phyloP scores from a whole-genome alignment of 2,888 invertebrate genomes.

The Tenodera sinensis region DNA sequence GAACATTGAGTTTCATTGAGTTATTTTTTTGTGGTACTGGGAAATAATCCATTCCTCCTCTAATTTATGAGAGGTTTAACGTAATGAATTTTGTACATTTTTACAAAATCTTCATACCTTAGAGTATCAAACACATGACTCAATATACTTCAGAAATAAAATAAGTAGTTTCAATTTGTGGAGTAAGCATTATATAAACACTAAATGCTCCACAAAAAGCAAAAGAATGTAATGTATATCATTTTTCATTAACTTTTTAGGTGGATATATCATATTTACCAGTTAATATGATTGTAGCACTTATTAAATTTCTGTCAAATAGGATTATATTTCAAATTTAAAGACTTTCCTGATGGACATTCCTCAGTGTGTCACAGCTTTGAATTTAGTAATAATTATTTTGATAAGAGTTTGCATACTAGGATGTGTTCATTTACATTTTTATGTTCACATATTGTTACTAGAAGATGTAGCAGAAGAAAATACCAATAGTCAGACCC shows the following conservation, averaged over 20 bases:
- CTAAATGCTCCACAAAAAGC: neutral
- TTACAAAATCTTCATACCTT: constrained; percentile 28
- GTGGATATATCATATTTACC: constrained; percentile 17
- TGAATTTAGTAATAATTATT: constrained; percentile 18
- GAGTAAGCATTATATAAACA: constrained; percentile 17
- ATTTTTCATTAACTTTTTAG: constrained; percentile 15
- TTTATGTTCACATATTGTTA: neutral
- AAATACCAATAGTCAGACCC: constrained; percentile 14
- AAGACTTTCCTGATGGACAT: constrained; percentile 16
- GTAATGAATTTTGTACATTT: constrained; percentile 31
- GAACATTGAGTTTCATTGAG: constrained; percentile 9
- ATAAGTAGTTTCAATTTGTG: constrained; percentile 13
- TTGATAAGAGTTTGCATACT: constrained; percentile 2
- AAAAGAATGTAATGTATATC: constrained; percentile 14
- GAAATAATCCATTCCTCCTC: constrained; percentile 20
- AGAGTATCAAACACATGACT: constrained; percentile 14
- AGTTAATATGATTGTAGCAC: constrained; percentile 20
- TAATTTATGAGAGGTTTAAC: constrained; percentile 23
- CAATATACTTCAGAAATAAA: constrained; percentile 8
- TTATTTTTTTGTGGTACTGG: constrained; percentile 21
- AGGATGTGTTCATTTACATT: constrained; percentile 12
- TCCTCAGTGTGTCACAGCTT: constrained; percentile 22
- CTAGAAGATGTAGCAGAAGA: constrained; percentile 11
- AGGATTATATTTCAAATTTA: constrained; percentile 15
- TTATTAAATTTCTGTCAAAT: constrained; percentile 12